Conservation (phyloP, 2,113 vertebrate genomes). For the Crotalus helleri region DNA sequence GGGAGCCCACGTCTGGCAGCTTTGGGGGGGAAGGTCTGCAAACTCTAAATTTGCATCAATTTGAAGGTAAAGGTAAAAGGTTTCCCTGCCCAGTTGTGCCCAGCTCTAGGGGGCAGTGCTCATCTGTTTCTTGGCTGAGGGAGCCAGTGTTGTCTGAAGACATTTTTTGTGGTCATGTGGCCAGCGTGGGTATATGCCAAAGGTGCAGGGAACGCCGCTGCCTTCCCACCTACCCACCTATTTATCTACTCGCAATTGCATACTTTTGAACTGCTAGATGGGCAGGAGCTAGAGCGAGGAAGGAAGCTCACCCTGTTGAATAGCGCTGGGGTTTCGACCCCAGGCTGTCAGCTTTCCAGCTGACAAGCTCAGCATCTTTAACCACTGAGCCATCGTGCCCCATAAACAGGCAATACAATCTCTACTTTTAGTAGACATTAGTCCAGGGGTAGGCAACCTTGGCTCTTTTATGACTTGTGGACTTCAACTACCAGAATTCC, state of each 20-base stretch:
- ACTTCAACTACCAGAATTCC: no score
- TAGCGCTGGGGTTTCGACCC: background rate
- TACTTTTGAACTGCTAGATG: background rate
- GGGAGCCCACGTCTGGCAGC: background rate
- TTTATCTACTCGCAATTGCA: background rate
- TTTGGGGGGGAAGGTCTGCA: background rate
- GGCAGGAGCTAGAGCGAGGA: no score
- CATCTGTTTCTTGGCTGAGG: background rate
- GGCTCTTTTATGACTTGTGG: no score
- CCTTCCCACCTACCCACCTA: background rate
- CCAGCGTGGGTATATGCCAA: background rate
- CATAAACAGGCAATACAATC: background rate
- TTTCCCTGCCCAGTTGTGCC: background rate
- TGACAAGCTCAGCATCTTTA: background rate
- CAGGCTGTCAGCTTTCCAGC: background rate
- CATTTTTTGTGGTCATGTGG: background rate
- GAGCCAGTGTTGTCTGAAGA: background rate
- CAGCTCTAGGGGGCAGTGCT: background rate
- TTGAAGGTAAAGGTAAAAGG: background rate
- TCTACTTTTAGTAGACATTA: background rate
- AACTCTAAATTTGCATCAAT: background rate
- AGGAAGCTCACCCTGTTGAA: no score
- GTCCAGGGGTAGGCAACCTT: no score
- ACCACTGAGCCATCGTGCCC: background rate
- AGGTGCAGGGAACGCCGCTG: background rate